Evolutionary conservation across 1,140 invertebrate species (phyloP).

Genomic region (Brachionus sp.): DNA sequence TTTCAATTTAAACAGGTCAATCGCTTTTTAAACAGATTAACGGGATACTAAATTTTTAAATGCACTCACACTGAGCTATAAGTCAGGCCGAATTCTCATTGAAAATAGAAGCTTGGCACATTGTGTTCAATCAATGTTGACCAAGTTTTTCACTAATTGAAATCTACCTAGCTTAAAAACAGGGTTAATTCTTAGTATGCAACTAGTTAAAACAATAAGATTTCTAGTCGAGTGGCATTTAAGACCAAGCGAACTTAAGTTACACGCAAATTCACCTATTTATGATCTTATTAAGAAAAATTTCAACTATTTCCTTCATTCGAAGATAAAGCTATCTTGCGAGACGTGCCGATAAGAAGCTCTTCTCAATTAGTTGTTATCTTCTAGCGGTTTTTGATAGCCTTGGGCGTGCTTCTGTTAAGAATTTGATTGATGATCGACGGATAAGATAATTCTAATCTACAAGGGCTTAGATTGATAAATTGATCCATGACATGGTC

Average conservation of each 20-base stretch:
- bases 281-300: background rate
- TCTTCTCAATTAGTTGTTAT: background rate
- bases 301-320: background rate
- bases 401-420: conserved; percentile 6
- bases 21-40: conserved; percentile 39
- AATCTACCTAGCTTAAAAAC: conserved; percentile 9
- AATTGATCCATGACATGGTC: conserved; percentile 36
- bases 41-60: conserved; percentile 24
- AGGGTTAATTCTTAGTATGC: conserved; percentile 34
- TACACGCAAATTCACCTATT: background rate
- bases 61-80: background rate
- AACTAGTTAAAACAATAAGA: conserved; percentile 5
- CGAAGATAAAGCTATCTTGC: background rate
- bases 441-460: conserved; percentile 21
- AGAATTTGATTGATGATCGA: background rate
- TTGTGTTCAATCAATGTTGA: conserved; percentile 13
- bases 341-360: background rate
- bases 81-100: background rate
- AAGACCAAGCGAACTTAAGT: background rate
- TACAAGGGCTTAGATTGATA: background rate
- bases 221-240: conserved; percentile 1
- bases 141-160: background rate
- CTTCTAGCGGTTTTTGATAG: conserved; percentile 16
- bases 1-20: conserved; percentile 8
- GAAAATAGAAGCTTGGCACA: background rate